Conservation (phyloP, 2,113 vertebrate species). For the Toxotes jaculatrix region DNA sequence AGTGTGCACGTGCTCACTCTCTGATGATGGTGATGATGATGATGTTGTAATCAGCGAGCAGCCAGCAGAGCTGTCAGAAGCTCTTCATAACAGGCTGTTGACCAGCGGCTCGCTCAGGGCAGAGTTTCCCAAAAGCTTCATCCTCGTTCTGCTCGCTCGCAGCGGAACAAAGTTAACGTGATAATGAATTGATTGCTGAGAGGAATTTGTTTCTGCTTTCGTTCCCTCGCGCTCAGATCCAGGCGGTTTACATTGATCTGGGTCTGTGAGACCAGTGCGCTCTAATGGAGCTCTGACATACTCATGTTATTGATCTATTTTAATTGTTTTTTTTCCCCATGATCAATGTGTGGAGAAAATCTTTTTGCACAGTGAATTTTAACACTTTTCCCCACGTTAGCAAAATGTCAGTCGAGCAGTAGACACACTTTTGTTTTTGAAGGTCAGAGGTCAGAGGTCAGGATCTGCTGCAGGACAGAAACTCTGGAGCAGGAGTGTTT, state of each 20-base stretch:
- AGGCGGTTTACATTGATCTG: background rate
- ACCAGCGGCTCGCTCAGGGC: conserved; percentile 14
- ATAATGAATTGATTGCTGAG: background rate
- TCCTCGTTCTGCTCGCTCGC: background rate
- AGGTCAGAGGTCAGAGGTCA: background rate
- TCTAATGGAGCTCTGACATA: background rate
- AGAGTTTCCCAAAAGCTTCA: background rate
- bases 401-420: background rate
- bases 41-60: background rate
- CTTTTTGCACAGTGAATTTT: background rate
- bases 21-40: too few relatives aligned
- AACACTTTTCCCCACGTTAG: background rate
- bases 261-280: background rate
- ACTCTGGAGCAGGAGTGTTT: background rate
- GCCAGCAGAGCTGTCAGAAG: conserved; percentile 10
- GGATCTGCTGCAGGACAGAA: background rate
- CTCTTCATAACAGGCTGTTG: conserved; percentile 13
- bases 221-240: background rate
- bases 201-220: conserved; percentile 1
- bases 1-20: too few relatives aligned
- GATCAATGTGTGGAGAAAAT: too few relatives aligned
- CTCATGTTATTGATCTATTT: background rate
- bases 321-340: background rate
- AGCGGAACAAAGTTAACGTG: background rate
- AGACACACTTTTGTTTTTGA: background rate